Conservation (phyloP, 2,797 vertebrate species). For the Epinephelus awoara region DNA sequence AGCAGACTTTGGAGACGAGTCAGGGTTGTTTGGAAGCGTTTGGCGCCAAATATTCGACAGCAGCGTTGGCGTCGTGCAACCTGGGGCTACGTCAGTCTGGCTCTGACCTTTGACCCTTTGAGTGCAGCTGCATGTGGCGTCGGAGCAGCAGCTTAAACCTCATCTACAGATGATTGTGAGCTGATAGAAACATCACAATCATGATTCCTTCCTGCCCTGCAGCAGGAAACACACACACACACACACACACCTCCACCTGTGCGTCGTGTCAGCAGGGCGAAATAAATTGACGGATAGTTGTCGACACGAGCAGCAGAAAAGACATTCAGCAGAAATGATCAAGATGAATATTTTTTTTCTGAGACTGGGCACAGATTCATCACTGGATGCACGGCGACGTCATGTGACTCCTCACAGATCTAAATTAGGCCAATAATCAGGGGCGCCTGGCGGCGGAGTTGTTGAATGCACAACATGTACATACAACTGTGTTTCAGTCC, state of each 20-base stretch:
- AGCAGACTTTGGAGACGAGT: constrained; percentile 28
- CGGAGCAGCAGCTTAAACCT: neutral
- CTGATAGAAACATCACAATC: no score
- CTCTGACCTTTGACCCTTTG: constrained; percentile 50
- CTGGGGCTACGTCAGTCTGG: neutral
- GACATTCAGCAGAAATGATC: neutral
- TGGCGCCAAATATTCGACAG: neutral
- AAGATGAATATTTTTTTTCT: neutral
- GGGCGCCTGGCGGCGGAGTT: constrained; percentile 72
- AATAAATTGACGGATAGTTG: neutral
- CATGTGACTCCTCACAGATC: constrained; percentile 68
- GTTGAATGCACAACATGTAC: constrained; percentile 69
- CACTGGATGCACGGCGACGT: constrained; percentile 41
- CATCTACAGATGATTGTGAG: neutral
- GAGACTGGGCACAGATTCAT: constrained; percentile 57
- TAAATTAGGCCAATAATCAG: constrained; percentile 78
- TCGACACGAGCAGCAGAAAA: no score
- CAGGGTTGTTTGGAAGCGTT: constrained; percentile 42
- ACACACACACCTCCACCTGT: neutral
- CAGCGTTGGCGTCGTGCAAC: neutral
- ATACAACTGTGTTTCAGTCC: constrained; percentile 50
- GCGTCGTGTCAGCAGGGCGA: neutral
- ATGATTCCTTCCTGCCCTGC: no score
- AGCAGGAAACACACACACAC: neutral
- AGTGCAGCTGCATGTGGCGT: neutral